Conservation (phyloP, 2,888 invertebrate genomes). For the Rhimphoctona megacephalus region DNA sequence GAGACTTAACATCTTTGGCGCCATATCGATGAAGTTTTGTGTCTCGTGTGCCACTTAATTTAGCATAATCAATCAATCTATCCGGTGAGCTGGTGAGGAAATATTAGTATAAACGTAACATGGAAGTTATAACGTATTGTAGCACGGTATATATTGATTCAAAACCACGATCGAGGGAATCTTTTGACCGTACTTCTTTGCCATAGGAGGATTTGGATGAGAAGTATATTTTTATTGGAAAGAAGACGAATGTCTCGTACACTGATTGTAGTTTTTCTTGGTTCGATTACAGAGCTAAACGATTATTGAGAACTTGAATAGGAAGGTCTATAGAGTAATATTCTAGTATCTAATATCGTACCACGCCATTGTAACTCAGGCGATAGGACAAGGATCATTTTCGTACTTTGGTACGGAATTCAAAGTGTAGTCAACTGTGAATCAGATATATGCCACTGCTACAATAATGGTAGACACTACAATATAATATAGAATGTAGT, state of each 20-base stretch:
- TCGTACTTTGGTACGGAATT: slow-evolving; percentile 34
- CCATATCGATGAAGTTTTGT: slow-evolving; percentile 22
- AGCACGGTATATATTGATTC: background rate
- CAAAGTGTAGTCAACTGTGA: slow-evolving; percentile 53
- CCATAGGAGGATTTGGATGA: background rate
- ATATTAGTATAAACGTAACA: background rate
- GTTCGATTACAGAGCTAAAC: background rate
- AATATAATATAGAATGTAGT: slow-evolving; percentile 45
- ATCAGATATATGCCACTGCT: slow-evolving; percentile 55
- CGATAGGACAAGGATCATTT: slow-evolving; percentile 57
- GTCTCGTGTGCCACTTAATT: slow-evolving; percentile 35
- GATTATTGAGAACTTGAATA: background rate
- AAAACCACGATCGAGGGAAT: background rate
- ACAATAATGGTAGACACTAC: slow-evolving; percentile 38
- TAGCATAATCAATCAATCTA: slow-evolving; percentile 30
- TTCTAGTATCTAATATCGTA: background rate
- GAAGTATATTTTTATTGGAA: too few species aligned
- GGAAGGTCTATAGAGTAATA: background rate
- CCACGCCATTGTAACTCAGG: slow-evolving; percentile 5
- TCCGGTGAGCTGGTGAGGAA: slow-evolving; percentile 9
- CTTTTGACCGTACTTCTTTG: too few species aligned
- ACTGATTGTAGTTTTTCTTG: background rate
- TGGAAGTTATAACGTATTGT: background rate
- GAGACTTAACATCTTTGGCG: slow-evolving; percentile 14
- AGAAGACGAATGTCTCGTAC: background rate